A percentile compares a stretch with the other conserved stretches of the same genome.
phyloP scores from a whole-genome alignment of 35 echinoderm and acorn worm genomes.

The Ptychodera flava region DNA sequence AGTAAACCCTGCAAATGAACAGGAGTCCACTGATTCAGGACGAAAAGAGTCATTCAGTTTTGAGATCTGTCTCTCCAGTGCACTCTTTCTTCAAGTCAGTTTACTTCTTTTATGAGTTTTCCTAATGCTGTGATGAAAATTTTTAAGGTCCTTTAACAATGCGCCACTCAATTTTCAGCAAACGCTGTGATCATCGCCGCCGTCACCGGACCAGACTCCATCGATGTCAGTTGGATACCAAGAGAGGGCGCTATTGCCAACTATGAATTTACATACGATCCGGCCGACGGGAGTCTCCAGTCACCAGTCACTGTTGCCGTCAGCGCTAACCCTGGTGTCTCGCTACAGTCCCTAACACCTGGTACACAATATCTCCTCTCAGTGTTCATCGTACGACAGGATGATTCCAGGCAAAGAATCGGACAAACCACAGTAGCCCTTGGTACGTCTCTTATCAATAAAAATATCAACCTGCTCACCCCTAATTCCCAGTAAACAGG shows the following conservation, averaged over 20 bases:
- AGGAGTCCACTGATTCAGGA: too few relatives aligned
- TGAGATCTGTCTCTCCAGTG: too few relatives aligned
- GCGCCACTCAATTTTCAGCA: neutral
- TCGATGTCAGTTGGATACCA: constrained; percentile 29
- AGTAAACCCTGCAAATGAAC: too few relatives aligned
- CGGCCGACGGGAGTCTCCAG: neutral
- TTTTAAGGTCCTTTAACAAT: too few relatives aligned
- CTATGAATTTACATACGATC: constrained; percentile 39
- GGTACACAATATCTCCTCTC: neutral
- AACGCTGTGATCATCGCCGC: neutral
- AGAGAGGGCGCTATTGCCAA: constrained; percentile 39
- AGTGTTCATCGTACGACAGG: neutral
- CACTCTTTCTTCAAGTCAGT: too few relatives aligned
- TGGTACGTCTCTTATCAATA: too few relatives aligned
- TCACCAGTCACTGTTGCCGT: neutral
- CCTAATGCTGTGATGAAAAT: too few relatives aligned
- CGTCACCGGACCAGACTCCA: neutral
- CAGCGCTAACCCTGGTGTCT: neutral
- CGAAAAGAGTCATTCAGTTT: too few relatives aligned
- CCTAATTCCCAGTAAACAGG: too few relatives aligned
- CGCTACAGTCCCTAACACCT: neutral
- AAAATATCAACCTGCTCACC: too few relatives aligned
- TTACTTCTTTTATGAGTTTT: too few relatives aligned
- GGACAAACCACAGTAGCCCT: neutral
- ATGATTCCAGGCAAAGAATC: neutral